Conservation (phyloP, 1,140 invertebrate genomes). For the Drosophila lacertosa region DNA sequence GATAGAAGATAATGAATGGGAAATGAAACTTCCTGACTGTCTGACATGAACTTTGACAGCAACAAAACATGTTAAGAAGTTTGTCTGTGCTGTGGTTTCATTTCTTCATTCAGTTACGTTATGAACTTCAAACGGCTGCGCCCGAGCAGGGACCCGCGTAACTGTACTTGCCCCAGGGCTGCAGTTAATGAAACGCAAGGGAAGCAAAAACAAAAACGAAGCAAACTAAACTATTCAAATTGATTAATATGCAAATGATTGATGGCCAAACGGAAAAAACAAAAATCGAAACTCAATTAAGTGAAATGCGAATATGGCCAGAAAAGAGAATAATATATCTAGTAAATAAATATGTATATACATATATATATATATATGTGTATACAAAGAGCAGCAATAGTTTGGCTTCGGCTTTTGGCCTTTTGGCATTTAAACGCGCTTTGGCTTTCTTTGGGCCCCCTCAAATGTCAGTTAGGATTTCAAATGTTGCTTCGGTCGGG, state of each 20-base stretch:
- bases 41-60: no score
- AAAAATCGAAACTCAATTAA: slow-evolving; percentile 28
- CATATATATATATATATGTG: no score
- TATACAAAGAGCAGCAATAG: no score
- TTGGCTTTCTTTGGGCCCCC: slow-evolving; percentile 30
- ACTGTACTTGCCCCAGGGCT: background rate
- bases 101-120: no score
- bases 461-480: slow-evolving; percentile 45
- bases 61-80: no score
- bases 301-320: slow-evolving; percentile 30
- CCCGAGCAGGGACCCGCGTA: background rate
- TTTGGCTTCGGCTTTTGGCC: slow-evolving; percentile 17
- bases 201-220: background rate
- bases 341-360: no score
- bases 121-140: no score
- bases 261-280: slow-evolving; percentile 5
- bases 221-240: background rate
- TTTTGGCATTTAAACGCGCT: slow-evolving; percentile 33
- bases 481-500: slow-evolving; percentile 2
- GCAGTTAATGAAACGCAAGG: background rate
- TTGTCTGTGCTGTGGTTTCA: no score
- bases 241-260: slow-evolving; percentile 22
- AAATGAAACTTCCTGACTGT: no score
- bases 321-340: slow-evolving; percentile 1
- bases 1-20: no score